Percentiles rank a stretch among this genome's conserved stretches.
These are phyloP conservation scores for Oryctes rhinoceros DNA, from an alignment of 1,140 invertebrate genomes.

Conservation along the genomic window DNA sequence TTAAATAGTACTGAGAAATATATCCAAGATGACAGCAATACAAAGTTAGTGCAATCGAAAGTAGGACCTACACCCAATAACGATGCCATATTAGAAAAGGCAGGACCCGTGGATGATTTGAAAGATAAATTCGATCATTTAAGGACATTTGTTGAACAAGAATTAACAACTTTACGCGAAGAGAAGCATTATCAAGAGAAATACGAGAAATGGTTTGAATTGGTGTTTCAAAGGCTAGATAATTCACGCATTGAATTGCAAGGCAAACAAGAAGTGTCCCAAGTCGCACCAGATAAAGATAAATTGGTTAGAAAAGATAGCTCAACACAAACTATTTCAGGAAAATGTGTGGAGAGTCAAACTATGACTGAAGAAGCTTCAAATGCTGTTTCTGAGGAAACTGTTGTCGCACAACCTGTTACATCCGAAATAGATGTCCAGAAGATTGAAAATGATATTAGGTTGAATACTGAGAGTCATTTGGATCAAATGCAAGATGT, in stretches of 20 bases:
- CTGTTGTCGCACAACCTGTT: neutral
- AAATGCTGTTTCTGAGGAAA: neutral
- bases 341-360: slow-evolving; percentile 3
- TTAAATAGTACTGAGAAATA: slow-evolving; percentile 65
- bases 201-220: slow-evolving; percentile 56
- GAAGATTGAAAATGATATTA: slow-evolving; percentile 37
- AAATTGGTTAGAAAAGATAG: slow-evolving; percentile 28
- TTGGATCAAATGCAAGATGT: slow-evolving; percentile 19
- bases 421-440: neutral
- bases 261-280: neutral
- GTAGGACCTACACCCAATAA: neutral
- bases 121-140: slow-evolving; percentile 57
- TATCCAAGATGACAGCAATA: slow-evolving; percentile 51
- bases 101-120: slow-evolving; percentile 47
- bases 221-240: slow-evolving; percentile 48
- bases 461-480: slow-evolving; percentile 30
- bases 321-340: slow-evolving; percentile 39
- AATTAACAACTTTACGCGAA: slow-evolving; percentile 54
- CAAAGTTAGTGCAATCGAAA: slow-evolving; percentile 45
- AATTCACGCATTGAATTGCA: slow-evolving; percentile 38
- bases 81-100: slow-evolving; percentile 9
- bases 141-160: slow-evolving; percentile 53
- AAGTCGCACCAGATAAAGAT: neutral
- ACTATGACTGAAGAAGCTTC: neutral
- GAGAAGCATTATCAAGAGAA: slow-evolving; percentile 55